Base-by-base conservation (phyloP, 2,888 invertebrate species). In the Drosophila mimica region DNA sequence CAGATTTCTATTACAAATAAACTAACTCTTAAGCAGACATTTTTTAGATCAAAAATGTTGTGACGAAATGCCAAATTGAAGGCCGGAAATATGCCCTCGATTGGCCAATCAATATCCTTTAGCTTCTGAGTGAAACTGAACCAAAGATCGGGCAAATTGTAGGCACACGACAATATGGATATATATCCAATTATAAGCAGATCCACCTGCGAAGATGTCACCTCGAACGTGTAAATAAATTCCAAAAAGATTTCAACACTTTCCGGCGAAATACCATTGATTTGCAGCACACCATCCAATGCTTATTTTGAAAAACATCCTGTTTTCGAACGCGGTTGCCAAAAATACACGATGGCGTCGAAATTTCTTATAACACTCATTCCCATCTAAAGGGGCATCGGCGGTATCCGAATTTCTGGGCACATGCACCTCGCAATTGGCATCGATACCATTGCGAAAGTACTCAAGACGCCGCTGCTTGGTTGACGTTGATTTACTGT, bases 191-290 rank as follows among this genome's bases (percentile, higher is more conserved):
- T 52, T 1, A 66, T 17, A 0, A 31, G 28, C 11, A 76, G 25
- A 17, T 71, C 25, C 0, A 72, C 67, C 7, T 36, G 30, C 5
- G 64, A 7, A 1, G 69, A 46, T 28, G 54, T 49, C 13, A 82
- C 51, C n/a, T 83, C 81, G 7, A 85, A 85, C 0, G 83, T 85
- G 33, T 83, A 83, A 13, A 85, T 76, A 33, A 70, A 83, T 64
- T 83, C 83, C 5, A 83, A 59, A 20, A 84, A 83, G 8, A 83
- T 70, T 63, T 81, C 79, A 2, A 82, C 85, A 52, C 83, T 81
- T 13, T 85, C 75, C 4, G 79, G 70, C 0, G 81, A 81, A 1
- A 85, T 81, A 3, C 83, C 81, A 57, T 79, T 79, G 7, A 83
- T 85, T 57, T 81, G 81, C 2, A 83, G 69, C 4, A 85, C 69